These are phyloP conservation scores for Bambusicola thoracicus DNA, from an alignment of 2,113 vertebrate genomes.

Conservation along the genomic window DNA sequence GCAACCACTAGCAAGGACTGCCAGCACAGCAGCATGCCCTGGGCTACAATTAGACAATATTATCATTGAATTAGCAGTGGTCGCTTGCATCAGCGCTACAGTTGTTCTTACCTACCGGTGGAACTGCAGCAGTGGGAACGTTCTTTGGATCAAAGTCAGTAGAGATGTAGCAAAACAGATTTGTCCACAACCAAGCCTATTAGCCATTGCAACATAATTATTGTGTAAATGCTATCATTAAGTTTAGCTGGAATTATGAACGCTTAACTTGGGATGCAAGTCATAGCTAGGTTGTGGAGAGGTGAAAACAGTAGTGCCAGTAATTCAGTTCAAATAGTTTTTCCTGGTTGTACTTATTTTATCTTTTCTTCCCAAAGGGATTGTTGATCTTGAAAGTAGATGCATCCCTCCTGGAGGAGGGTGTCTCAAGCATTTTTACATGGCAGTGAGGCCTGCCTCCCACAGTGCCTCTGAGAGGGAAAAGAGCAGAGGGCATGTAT, in stretches of 20 bases:
- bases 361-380: not conserved
- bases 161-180: not conserved
- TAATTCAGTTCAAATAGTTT: slow-evolving; percentile 31
- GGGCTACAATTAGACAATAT: accelerated
- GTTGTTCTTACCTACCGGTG: not conserved
- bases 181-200: not conserved
- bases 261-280: slow-evolving; percentile 30
- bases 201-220: slow-evolving; percentile 41
- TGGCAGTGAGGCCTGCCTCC: not conserved
- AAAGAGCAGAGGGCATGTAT: not conserved
- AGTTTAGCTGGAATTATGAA: slow-evolving; percentile 20
- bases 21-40: not conserved
- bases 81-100: not conserved
- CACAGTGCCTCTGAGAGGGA: not conserved
- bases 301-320: slow-evolving; percentile 33
- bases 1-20: not conserved
- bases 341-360: not conserved
- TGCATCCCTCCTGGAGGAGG: not conserved
- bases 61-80: not conserved
- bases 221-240: slow-evolving; percentile 46
- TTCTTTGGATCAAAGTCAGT: slow-evolving; percentile 2
- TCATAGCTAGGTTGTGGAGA: slow-evolving; percentile 29
- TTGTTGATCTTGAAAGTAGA: slow-evolving; percentile 35
- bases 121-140: not conserved
- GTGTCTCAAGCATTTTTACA: not conserved